Conservation (phyloP, 2,113 vertebrate genomes). For the Pelobates fuscus region DNA sequence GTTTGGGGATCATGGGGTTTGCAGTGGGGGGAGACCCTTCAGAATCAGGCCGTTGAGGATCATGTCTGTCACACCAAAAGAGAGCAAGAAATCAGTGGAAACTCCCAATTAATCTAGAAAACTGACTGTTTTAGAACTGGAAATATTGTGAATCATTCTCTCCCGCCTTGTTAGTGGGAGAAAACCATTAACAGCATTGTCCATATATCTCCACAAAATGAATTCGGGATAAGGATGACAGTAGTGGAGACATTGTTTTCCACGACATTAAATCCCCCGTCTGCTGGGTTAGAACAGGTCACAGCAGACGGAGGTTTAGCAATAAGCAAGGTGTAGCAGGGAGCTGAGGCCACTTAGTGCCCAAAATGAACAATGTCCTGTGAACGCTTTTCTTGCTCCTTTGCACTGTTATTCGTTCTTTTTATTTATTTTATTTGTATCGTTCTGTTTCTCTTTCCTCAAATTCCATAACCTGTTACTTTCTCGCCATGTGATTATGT, state of each 20-base stretch:
- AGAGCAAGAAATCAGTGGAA: too few relatives aligned
- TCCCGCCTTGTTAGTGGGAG: too few relatives aligned
- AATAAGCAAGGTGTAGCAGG: conserved; percentile 36
- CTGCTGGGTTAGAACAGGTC: not conserved
- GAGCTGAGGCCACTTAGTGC: not conserved
- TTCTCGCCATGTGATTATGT: conserved; percentile 2
- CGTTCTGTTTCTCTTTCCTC: not conserved
- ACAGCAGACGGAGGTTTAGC: conserved; percentile 28
- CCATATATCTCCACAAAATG: too few relatives aligned
- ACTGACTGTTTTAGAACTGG: too few relatives aligned
- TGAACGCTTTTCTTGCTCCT: conserved; percentile 6
- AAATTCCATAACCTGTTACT: not conserved
- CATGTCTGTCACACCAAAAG: too few relatives aligned
- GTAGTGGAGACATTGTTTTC: too few relatives aligned
- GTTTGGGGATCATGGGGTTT: not conserved
- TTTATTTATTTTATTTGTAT: conserved; percentile 14
- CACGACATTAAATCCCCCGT: too few relatives aligned
- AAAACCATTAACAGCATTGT: too few relatives aligned
- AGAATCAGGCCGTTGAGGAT: not conserved
- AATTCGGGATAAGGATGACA: too few relatives aligned
- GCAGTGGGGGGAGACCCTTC: conserved; percentile 27
- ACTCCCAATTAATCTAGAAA: too few relatives aligned
- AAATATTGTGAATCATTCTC: too few relatives aligned
- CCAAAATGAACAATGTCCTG: conserved; percentile 17
- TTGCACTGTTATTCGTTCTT: not conserved